phyloP scores from a whole-genome alignment of 2,797 vertebrate genomes.

The Phrynocephalus forsythii region DNA sequence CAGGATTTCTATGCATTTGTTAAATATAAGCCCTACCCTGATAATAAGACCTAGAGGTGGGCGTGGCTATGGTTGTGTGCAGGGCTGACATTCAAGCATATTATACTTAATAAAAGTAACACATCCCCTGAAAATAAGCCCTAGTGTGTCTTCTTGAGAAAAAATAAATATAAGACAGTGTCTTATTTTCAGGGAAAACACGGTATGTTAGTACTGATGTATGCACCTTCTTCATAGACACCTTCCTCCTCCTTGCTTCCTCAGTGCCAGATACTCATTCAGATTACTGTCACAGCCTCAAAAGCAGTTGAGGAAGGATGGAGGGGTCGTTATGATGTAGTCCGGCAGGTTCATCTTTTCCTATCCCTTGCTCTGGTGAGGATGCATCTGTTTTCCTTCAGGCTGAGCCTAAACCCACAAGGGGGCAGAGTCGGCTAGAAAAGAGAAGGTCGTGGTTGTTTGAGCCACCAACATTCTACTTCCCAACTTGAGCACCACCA shows the following conservation, averaged over 20 bases:
- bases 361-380: conserved; percentile 63
- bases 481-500: conserved; percentile 5
- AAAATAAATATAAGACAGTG: too few relatives aligned
- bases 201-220: conserved; percentile 4
- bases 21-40: too few relatives aligned
- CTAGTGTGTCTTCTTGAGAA: too few relatives aligned
- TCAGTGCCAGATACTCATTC: background rate
- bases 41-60: too few relatives aligned
- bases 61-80: too few relatives aligned
- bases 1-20: too few relatives aligned
- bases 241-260: background rate
- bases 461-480: conserved; percentile 71
- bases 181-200: too few relatives aligned
- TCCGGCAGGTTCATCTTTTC: conserved; percentile 64
- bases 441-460: conserved; percentile 63
- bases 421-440: conserved; percentile 65
- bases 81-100: too few relatives aligned
- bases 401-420: conserved; percentile 64
- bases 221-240: background rate
- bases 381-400: conserved; percentile 66
- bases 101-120: too few relatives aligned
- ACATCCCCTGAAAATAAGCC: too few relatives aligned
- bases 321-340: conserved; percentile 11
- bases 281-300: background rate
- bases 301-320: background rate